Conservation (phyloP, 2,888 invertebrate genomes). For the Branchipolynoe longqiensis region DNA sequence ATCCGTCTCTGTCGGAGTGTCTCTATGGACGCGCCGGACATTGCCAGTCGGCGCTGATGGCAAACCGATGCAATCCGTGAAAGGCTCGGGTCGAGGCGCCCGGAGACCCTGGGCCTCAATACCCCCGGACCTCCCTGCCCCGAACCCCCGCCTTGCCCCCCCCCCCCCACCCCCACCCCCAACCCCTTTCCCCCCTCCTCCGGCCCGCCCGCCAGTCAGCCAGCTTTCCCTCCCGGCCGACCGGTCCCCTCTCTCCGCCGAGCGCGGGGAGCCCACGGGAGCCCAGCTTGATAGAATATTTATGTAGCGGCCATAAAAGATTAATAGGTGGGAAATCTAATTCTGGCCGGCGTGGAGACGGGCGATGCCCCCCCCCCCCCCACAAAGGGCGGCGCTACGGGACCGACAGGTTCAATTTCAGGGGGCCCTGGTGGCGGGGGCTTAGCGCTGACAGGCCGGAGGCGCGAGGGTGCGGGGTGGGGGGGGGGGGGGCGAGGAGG, state of each 20-base stretch:
- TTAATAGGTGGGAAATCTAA: conserved; percentile 54
- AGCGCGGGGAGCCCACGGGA: not conserved
- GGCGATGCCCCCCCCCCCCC: too few species aligned
- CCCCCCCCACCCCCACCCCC: too few species aligned
- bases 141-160: too few species aligned
- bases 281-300: conserved; percentile 39
- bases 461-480: conserved; percentile 4
- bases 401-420: conserved; percentile 53
- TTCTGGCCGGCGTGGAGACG: conserved; percentile 13
- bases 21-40: not conserved
- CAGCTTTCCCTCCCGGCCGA: too few species aligned
- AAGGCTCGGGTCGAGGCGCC: not conserved
- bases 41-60: not conserved
- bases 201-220: too few species aligned
- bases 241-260: not conserved
- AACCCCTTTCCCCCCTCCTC: too few species aligned
- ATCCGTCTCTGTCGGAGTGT: not conserved
- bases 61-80: not conserved
- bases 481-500: not conserved
- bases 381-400: conserved; percentile 16
- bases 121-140: too few species aligned
- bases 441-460: too few species aligned
- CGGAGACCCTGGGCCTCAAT: not conserved
- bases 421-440: conserved; percentile 29
- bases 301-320: conserved; percentile 48